Evolutionary conservation across 64 coral and sea anemone species (phyloP), one percentile per base, ranked within the genome.

Genomic region (Catalaphyllia jardinei): DNA sequence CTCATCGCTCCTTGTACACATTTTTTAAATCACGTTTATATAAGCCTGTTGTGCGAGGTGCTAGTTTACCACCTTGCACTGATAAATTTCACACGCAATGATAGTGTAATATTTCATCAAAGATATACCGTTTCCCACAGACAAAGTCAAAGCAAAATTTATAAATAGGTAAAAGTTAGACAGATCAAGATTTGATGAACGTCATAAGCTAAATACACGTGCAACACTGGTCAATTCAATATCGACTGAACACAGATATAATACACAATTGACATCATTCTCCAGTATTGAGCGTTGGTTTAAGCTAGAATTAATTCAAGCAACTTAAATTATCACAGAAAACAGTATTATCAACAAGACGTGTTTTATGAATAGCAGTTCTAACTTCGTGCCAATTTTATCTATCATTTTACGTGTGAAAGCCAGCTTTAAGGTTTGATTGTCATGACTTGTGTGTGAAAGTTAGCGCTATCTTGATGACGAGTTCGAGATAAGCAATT

Each of bases 141-240:
- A 85, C 63, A 35, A 85, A 85, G 81, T 85, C 81, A 85, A 85
- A 85, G 81, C 81, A 71, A 71, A 83, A 85, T 85, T 85, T 85
- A 85, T 71, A 85, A 85, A 85, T 85, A 85, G 81, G 81, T 16
- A 71, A 84, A 69, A 85, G 38, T 39, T 71, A 85, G 81, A 85
- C 81, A 71, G 71, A 85, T 85, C 63, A 85, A 46, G 74, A 77
- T 64, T 71, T 50, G 65, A 71, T 38, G 31, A 60, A 63, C 63
- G 81, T 85, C 81, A 85, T 46, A 85, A 51, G 35, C 81, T 51
- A 71, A 69, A 71, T 67, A 64, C 81, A 85, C 81, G 30, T 85
- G 81, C 67, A 63, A 52, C 62, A 67, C 62, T 85, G 24, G 67
- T 22, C 7, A 65, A 42, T 71, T 71, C 62, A 85, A 85, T 85